Percentiles rank a stretch among this genome's conserved stretches.
Evolutionary conservation across 2,888 invertebrate genomes (phyloP).

Genomic region (Deilephila porcellus): DNA sequence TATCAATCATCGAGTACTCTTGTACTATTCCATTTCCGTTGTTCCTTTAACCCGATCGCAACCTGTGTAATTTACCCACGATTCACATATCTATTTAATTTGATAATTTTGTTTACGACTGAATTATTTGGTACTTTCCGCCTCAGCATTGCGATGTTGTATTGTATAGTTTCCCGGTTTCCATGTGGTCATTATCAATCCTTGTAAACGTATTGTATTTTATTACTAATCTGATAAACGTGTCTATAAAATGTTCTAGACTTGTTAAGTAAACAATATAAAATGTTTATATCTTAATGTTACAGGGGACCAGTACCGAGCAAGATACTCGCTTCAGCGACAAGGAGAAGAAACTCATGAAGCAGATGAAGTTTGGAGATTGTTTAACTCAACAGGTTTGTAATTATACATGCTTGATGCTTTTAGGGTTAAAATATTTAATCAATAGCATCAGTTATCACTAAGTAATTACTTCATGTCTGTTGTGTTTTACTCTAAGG

Average conservation of each 20-base stretch:
- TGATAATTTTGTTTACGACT: not conserved
- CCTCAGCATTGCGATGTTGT: not conserved
- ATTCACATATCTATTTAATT: too few species aligned
- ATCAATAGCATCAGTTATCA: too few species aligned
- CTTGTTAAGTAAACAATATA: not conserved
- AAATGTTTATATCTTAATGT: not conserved
- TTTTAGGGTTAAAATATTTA: too few species aligned
- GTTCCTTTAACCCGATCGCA: too few species aligned
- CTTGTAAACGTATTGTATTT: not conserved
- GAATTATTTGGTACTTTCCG: not conserved
- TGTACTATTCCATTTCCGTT: too few species aligned
- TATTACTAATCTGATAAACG: not conserved
- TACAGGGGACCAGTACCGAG: constrained; percentile 98
- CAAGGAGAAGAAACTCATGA: constrained; percentile 99
- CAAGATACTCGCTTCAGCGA: constrained; percentile 99
- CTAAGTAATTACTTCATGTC: too few species aligned
- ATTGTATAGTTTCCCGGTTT: not conserved
- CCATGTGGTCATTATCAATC: constrained; percentile 3
- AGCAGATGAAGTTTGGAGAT: constrained; percentile 99
- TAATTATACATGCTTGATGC: not conserved
- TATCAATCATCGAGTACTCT: too few species aligned
- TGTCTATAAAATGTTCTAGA: too few species aligned
- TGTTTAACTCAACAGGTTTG: constrained; percentile 94
- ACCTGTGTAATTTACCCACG: too few species aligned
- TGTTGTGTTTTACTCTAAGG: too few species aligned